These are phyloP conservation scores for Gallinago undulata DNA, from an alignment of 2,113 vertebrate genomes.

Conservation along the genomic window DNA sequence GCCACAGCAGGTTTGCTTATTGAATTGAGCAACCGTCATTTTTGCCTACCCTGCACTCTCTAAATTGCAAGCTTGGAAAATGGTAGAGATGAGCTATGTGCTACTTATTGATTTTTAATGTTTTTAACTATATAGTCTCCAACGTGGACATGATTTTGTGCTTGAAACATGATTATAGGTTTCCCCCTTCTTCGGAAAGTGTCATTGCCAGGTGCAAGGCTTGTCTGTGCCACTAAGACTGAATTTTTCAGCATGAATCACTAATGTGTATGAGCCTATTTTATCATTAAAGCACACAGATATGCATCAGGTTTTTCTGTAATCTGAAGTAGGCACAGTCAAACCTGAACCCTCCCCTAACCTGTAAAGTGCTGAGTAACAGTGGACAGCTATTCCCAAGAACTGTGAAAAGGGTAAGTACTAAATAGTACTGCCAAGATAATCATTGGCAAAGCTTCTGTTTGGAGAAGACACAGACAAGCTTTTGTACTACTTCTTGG, in stretches of 20 bases:
- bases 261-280: background rate
- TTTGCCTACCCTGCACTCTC: background rate
- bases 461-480: background rate
- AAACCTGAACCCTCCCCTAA: background rate
- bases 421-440: conserved; percentile 7
- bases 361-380: background rate
- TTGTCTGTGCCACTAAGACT: background rate
- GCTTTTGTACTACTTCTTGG: background rate
- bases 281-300: background rate
- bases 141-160: background rate
- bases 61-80: background rate
- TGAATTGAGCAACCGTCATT: background rate
- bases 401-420: background rate
- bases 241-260: background rate
- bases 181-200: background rate
- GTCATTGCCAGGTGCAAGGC: background rate
- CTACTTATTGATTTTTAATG: background rate
- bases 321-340: background rate
- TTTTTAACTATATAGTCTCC: background rate
- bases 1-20: background rate
- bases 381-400: background rate
- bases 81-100: background rate
- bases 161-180: background rate
- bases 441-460: background rate
- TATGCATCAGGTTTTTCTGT: background rate